Evolutionary conservation across 2,113 vertebrate genomes (phyloP), one percentile per base, ranked within the genome.

Genomic region (Scomber colias): DNA sequence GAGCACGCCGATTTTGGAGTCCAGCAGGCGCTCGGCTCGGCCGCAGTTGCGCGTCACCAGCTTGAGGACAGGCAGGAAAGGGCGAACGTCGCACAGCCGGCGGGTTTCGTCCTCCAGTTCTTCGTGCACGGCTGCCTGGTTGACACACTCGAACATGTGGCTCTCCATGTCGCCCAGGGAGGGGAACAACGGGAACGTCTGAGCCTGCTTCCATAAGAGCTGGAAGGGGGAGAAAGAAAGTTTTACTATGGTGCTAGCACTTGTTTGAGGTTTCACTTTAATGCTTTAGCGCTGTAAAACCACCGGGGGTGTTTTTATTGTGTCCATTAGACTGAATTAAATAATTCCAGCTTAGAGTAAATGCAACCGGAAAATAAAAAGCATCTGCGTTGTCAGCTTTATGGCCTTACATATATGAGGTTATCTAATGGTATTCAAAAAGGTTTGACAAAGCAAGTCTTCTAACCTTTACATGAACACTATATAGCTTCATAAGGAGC

Each of bases 81-180:
- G 98, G 14, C 97, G 96, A 55, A 99, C 95, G 46, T 99, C 98
- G 78, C 98, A 99, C 54, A 99, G 95, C 12, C 98, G 94, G 35
- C 96, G 95, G 0, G 96, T 97, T 91, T 99, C 98, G 85, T 99
- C 98, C 83, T 99, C 98, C 30, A 99, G 92, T 60, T 99, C 98
- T 85, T 99, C 98, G 60, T 97, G 98, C 16, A 99, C 98, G 13
- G 98, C 98, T 16, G 96, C 96, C 84, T 99, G 97, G 94, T 98
- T 99, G 87, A 99, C 97, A 55, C 97, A 99, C 51, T 98, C 96
- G 93, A 99, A 99, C 97, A 99, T 99, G 90, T 99, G 98, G 62
- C 96, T 96, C 91, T 99, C 97, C 86, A 98, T 97, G 87, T 99
- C 97, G 92, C 97, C 94, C 72, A 99, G 96, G 64, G 97, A 94